phyloP scores from a whole-genome alignment of 2,888 invertebrate genomes.

The Oscheius sp. region DNA sequence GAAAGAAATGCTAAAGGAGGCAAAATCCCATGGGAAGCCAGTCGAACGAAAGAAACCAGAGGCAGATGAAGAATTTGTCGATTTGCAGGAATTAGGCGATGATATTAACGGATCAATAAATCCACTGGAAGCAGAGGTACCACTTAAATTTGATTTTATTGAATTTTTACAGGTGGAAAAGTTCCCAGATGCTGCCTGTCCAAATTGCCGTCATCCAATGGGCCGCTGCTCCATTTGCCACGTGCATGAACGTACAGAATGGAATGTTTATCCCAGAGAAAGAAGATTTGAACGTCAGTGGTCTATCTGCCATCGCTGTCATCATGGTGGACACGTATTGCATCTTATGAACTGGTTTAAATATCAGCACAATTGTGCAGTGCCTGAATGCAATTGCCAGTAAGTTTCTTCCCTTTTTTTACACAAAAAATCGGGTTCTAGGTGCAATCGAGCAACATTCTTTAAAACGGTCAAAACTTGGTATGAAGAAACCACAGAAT shows the following conservation, averaged over 20 bases:
- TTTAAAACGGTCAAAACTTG: no score
- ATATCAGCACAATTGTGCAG: neutral
- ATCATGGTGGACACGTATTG: constrained; percentile 19
- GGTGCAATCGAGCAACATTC: neutral
- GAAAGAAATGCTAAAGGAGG: neutral
- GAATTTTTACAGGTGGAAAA: neutral
- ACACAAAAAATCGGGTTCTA: neutral
- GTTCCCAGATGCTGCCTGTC: constrained; percentile 14
- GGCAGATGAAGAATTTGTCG: neutral
- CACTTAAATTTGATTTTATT: neutral
- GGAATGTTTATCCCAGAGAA: neutral
- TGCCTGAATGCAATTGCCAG: constrained; percentile 11
- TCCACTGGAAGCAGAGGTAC: no score
- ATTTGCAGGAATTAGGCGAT: neutral
- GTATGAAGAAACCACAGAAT: no score
- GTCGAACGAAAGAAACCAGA: neutral
- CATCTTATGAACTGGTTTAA: constrained; percentile 11
- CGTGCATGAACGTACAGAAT: neutral
- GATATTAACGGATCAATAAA: neutral
- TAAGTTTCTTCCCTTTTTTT: neutral
- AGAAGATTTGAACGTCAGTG: neutral
- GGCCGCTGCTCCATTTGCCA: constrained; percentile 20
- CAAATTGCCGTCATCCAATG: constrained; percentile 7
- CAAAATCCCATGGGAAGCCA: neutral
- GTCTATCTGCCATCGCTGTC: constrained; percentile 7